Base-by-base conservation (phyloP, 2,113 vertebrate species). In the Anoura caudifer region DNA sequence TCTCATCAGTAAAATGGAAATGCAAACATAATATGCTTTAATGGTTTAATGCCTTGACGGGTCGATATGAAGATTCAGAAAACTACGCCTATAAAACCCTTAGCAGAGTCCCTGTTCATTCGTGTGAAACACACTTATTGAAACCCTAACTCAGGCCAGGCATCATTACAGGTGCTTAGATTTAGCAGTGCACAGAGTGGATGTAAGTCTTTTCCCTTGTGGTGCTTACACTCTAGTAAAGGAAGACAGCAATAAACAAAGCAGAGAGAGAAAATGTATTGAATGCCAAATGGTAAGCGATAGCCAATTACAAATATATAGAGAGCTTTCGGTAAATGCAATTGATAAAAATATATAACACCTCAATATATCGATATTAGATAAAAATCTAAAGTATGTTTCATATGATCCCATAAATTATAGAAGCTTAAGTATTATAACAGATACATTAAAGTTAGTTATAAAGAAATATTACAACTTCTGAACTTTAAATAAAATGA, bases 1-100 rank as follows among this genome's bases (percentile, higher is more conserved):
- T 28, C 54, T 95, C 73, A 75, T 88, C 87, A 92, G 61, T 84
- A 79, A 93, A 90, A 82, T 63, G 38, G 63, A 87, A 94, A 85
- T 67, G 36, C 45, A 81, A 77, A 73, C 22, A 87, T 73, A 79
- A 67, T 24, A 70, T 69, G 28, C 31, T 75, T 87, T 81, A 91
- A 82, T n/a, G 54, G 36, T 67, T 95, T 92, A 81, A 67, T 56
- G 75, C 10, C 52, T 38, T 81, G n/a, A 73, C n/a, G 26, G 8
- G 47, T 38, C 84, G 28, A 81, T 50, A 43, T 22, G 41, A 92
- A 73, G n/a, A 88, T 81, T 84, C 75, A 59, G 59, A 80, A 90
- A 88, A 22, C 52, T 52, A 89, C 4, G 13, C 12, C 54, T 88
- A 56, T 47, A 45, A 86, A 94, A 73, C 8, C 1, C 43, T 92